These are phyloP conservation scores for Antechinus stuartii DNA, from an alignment of 2,113 vertebrate genomes.

Conservation along the genomic window DNA sequence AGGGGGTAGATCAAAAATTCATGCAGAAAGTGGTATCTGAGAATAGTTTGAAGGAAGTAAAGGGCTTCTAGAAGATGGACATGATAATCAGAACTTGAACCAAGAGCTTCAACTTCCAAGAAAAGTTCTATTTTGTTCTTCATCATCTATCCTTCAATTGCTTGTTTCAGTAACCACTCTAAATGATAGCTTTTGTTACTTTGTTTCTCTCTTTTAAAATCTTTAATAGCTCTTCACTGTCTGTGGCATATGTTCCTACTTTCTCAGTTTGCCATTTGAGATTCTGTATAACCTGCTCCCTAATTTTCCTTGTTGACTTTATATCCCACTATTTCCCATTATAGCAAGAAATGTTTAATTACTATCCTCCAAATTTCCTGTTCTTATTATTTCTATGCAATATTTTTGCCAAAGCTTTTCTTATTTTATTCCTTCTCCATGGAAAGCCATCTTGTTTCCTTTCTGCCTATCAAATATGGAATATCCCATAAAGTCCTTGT, in stretches of 20 bases:
- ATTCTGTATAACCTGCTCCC: neutral
- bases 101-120: neutral
- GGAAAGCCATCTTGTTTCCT: neutral
- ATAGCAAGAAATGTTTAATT: neutral
- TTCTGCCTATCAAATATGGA: neutral
- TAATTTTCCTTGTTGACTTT: neutral
- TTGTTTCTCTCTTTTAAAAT: neutral
- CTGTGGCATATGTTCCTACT: neutral
- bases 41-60: neutral
- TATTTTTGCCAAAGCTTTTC: neutral
- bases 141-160: neutral
- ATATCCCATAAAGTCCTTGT: neutral
- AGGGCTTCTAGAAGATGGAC: neutral
- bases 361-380: neutral
- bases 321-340: neutral
- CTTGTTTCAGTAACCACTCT: neutral
- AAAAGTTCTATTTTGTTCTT: neutral
- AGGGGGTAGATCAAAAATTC: neutral
- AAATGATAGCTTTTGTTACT: neutral
- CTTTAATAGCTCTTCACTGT: neutral
- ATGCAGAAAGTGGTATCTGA: neutral
- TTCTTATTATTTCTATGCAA: neutral
- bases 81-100: neutral
- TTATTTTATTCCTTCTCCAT: neutral
- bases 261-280: neutral